Percentiles rank a stretch among this genome's conserved stretches.
Evolutionary conservation across 2,797 vertebrate genomes (phyloP).

Genomic region (Ptychobarbus kaznakovi): DNA sequence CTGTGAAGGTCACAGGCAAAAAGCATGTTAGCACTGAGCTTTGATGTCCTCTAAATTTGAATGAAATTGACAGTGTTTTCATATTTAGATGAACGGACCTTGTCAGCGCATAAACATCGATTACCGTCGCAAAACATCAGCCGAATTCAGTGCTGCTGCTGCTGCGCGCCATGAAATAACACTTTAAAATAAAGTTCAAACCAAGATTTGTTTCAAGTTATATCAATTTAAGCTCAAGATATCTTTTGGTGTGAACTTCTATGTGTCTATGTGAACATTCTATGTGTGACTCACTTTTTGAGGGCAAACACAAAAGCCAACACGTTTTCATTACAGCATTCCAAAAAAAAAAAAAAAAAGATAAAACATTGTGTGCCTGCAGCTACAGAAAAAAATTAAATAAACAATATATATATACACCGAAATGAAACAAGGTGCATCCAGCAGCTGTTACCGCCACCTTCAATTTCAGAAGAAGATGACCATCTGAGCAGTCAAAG

Average conservation of each 20-base stretch:
- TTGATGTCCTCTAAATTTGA: conserved; percentile 33
- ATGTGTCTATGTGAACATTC: background rate
- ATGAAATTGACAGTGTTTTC: conserved; percentile 64
- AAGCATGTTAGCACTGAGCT: conserved; percentile 48
- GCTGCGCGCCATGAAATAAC: background rate
- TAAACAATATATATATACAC: conserved; percentile 36
- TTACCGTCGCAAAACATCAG: conserved; percentile 15
- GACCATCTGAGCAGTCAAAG: conserved; percentile 80
- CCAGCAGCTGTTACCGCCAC: conserved; percentile 68
- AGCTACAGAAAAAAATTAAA: conserved; percentile 62
- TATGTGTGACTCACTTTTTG: conserved; percentile 45
- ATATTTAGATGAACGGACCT: conserved; percentile 20
- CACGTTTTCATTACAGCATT: background rate
- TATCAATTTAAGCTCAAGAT: too few species aligned
- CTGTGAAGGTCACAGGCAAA: conserved; percentile 51
- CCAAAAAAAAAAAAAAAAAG: background rate
- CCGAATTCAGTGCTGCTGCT: background rate
- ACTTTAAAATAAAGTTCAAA: background rate
- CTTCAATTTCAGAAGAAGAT: conserved; percentile 80
- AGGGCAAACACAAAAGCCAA: conserved; percentile 54
- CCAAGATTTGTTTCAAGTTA: background rate
- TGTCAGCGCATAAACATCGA: conserved; percentile 25
- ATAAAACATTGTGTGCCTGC: conserved; percentile 25
- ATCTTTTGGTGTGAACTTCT: background rate
- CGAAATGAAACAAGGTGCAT: conserved; percentile 67